Percentiles rank a stretch among this genome's conserved stretches.
These are phyloP conservation scores for Paradisaea rubra DNA, from an alignment of 2,113 vertebrate genomes.

Conservation along the genomic window DNA sequence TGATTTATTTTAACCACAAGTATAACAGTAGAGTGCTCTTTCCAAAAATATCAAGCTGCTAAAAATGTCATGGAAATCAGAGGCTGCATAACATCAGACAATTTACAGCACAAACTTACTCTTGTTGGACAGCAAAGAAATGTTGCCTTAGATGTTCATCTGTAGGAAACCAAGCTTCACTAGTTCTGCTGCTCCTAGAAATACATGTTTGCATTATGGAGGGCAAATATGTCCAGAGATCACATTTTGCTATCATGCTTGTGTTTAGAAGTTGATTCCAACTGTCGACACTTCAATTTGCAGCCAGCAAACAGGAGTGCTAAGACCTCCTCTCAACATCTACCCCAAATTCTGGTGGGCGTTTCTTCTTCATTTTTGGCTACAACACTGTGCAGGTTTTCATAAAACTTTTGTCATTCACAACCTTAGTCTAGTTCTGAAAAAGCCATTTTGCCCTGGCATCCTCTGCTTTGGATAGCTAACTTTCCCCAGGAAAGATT, in stretches of 20 bases:
- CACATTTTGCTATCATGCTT: background rate
- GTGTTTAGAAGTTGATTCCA: background rate
- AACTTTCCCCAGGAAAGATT: background rate
- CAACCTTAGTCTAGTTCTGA: background rate
- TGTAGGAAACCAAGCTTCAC: background rate
- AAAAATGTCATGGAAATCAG: constrained; percentile 18
- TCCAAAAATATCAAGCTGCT: constrained; percentile 19
- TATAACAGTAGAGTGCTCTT: background rate
- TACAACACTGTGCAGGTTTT: background rate
- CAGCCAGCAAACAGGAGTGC: background rate
- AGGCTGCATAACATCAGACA: background rate
- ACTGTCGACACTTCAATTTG: background rate
- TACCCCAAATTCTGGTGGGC: background rate
- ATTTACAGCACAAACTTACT: background rate
- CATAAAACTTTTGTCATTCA: background rate
- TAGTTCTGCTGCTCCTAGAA: background rate
- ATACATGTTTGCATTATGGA: background rate
- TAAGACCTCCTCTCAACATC: background rate
- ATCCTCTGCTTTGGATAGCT: background rate
- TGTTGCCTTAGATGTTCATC: background rate
- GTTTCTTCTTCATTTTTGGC: background rate
- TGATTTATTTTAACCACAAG: constrained; percentile 53
- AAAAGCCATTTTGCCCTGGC: background rate
- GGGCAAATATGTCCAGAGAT: background rate
- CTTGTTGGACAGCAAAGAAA: background rate